Percentiles rank a stretch among this genome's conserved stretches.
phyloP scores from a whole-genome alignment of 2,113 vertebrate genomes.

The Myrmecobius fasciatus region DNA sequence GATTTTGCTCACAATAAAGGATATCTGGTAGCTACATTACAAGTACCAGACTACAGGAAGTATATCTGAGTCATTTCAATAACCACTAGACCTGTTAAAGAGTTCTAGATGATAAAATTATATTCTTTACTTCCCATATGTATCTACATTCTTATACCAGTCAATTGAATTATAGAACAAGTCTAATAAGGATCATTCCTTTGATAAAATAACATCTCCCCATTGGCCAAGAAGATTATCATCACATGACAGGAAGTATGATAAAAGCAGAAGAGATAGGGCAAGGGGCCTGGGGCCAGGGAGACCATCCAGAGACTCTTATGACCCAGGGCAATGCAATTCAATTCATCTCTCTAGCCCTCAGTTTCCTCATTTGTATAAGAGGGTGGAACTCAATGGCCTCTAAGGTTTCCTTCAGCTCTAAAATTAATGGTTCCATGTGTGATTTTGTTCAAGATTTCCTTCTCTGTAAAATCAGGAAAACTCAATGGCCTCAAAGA shows the following conservation, averaged over 20 bases:
- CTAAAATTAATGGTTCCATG: background rate
- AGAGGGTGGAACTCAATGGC: too few species aligned
- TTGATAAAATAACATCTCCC: background rate
- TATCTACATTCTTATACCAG: background rate
- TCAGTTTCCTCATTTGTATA: background rate
- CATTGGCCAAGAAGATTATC: background rate
- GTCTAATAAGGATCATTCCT: background rate
- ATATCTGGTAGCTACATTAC: background rate
- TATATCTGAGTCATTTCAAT: background rate
- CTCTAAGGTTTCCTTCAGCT: too few species aligned
- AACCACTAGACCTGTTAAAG: background rate
- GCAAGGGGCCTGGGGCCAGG: background rate
- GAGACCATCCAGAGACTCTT: background rate
- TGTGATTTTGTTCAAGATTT: background rate
- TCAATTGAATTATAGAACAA: background rate
- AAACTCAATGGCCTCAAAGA: background rate
- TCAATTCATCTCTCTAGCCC: conserved; percentile 25
- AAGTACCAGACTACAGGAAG: background rate
- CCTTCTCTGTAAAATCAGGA: background rate
- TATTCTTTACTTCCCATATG: background rate
- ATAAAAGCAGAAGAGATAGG: background rate
- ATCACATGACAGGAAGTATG: background rate
- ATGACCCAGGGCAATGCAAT: conserved; percentile 32
- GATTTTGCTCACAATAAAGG: background rate
- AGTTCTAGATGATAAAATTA: background rate